Conservation (phyloP, 2,113 vertebrate species). For the Setophaga kirtlandii region DNA sequence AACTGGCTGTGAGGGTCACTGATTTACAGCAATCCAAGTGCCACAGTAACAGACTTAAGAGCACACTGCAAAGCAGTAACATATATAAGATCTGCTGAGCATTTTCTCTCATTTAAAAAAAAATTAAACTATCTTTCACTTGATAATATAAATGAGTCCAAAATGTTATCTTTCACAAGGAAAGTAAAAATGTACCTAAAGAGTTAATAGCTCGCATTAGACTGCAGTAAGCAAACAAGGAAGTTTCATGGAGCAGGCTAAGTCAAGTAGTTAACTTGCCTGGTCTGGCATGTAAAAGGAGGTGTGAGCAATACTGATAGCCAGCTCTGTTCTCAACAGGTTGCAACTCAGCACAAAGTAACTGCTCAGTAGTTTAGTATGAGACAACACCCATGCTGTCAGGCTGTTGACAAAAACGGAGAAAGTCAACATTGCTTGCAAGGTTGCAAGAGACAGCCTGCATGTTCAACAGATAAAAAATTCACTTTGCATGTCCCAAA, state of each 20-base stretch:
- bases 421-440: not conserved
- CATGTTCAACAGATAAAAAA: not conserved
- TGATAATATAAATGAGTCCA: not conserved
- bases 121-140: not conserved
- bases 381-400: not conserved
- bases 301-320: not conserved
- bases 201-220: not conserved
- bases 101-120: not conserved
- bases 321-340: not conserved
- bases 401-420: not conserved
- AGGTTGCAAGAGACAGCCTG: not conserved
- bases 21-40: not conserved
- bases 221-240: not conserved
- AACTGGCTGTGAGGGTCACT: not conserved
- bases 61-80: not conserved
- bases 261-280: not conserved
- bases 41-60: not conserved
- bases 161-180: not conserved
- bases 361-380: not conserved
- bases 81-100: not conserved
- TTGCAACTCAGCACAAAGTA: not conserved
- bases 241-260: not conserved
- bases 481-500: fast-evolving
- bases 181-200: not conserved
- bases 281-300: not conserved